phyloP scores from a whole-genome alignment of 1,140 invertebrate species.

The Cherax destructor region DNA sequence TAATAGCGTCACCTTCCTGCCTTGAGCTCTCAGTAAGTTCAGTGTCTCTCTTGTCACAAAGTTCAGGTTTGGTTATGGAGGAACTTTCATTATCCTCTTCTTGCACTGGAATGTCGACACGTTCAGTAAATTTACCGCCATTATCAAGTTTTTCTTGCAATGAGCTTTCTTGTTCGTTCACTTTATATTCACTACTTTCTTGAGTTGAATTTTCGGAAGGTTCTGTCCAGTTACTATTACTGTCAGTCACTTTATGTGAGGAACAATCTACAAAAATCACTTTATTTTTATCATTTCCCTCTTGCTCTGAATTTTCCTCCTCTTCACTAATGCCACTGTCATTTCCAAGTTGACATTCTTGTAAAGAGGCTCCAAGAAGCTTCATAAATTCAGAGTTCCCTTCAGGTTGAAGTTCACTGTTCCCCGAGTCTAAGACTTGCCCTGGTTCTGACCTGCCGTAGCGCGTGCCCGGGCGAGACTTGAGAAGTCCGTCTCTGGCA shows the following conservation, averaged over 20 bases:
- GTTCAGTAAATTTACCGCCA: background rate
- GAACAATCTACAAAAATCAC: background rate
- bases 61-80: background rate
- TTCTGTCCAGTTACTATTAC: no score
- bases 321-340: background rate
- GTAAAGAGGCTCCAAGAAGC: background rate
- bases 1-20: background rate
- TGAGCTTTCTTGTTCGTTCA: background rate
- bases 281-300: no score
- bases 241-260: background rate
- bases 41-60: background rate
- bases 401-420: background rate
- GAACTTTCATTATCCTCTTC: background rate
- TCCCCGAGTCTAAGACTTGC: background rate
- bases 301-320: background rate
- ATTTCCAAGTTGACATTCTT: background rate
- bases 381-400: background rate
- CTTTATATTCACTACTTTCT: background rate
- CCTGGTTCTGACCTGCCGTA: constrained; percentile 13
- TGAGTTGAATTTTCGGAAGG: background rate
- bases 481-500: constrained; percentile 45
- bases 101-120: background rate
- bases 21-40: background rate
- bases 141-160: background rate
- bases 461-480: constrained; percentile 29